Percentiles rank a stretch among this genome's conserved stretches.
Evolutionary conservation across 2,797 vertebrate genomes (phyloP).

Genomic region (Ctenopoma multispine): DNA sequence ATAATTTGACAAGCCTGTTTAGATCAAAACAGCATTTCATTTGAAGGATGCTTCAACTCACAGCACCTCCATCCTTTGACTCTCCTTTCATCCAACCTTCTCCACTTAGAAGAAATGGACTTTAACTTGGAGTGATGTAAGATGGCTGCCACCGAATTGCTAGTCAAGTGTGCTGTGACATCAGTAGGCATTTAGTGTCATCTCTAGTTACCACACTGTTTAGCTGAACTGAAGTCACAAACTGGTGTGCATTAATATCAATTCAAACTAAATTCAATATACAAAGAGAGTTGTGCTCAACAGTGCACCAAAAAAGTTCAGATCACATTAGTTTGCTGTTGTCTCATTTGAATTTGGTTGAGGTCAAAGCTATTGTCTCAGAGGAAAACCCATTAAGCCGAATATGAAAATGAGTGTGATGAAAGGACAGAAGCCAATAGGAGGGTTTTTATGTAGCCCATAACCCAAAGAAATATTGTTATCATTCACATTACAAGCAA

Average conservation of each 20-base stretch:
- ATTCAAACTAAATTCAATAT: constrained; percentile 56
- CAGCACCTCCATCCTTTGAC: constrained; percentile 8
- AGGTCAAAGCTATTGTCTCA: constrained; percentile 58
- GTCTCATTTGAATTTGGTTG: constrained; percentile 67
- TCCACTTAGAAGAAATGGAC: constrained; percentile 57
- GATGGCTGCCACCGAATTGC: constrained; percentile 42
- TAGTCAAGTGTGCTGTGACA: constrained; percentile 59
- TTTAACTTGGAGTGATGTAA: constrained; percentile 35
- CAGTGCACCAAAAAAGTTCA: constrained; percentile 46
- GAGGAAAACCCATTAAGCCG: constrained; percentile 48
- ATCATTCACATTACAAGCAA: constrained; percentile 38
- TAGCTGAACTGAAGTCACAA: constrained; percentile 61
- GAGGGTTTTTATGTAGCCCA: constrained; percentile 44
- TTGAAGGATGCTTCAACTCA: constrained; percentile 15
- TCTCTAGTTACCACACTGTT: constrained; percentile 52
- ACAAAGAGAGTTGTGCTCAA: constrained; percentile 43
- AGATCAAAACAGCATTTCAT: constrained; percentile 10
- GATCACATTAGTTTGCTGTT: constrained; percentile 51
- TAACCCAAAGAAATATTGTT: constrained; percentile 51
- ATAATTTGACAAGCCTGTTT: constrained; percentile 10
- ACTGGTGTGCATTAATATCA: constrained; percentile 61
- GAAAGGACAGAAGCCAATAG: constrained; percentile 45
- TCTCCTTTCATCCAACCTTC: constrained; percentile 36
- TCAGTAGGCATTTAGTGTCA: constrained; percentile 39
- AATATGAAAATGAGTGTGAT: constrained; percentile 65